Conservation (phyloP, 2,888 invertebrate species). For the Microchrysa polita region DNA sequence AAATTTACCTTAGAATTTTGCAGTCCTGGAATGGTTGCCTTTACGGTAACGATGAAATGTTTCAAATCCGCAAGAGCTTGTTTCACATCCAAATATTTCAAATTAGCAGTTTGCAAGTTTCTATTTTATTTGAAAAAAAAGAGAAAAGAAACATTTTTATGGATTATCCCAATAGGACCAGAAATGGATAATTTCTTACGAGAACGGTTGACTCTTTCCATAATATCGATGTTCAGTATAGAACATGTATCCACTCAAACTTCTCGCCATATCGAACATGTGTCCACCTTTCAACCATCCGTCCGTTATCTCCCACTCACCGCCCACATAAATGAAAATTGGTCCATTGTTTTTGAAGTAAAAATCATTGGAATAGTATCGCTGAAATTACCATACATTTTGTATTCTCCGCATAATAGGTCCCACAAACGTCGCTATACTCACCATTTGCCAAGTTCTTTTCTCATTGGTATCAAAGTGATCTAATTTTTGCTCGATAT, state of each 20-base stretch:
- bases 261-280: conserved; percentile 67
- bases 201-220: conserved; percentile 73
- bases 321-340: conserved; percentile 72
- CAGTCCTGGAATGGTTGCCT: not conserved
- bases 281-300: conserved; percentile 69
- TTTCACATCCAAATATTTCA: conserved; percentile 62
- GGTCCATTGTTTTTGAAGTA: conserved; percentile 65
- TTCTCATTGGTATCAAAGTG: conserved; percentile 68
- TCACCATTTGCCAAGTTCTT: conserved; percentile 67
- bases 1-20: not conserved
- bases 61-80: conserved; percentile 65
- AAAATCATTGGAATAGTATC: conserved; percentile 64
- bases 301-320: conserved; percentile 72
- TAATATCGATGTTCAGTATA: conserved; percentile 81
- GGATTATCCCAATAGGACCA: not conserved
- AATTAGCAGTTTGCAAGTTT: conserved; percentile 54
- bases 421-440: not conserved
- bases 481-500: conserved; percentile 67
- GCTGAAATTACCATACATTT: too few relatives aligned
- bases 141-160: not conserved
- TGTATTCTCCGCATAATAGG: too few relatives aligned
- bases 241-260: conserved; percentile 69
- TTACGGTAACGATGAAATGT: conserved; percentile 57
- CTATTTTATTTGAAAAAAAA: conserved; percentile 30
- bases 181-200: conserved; percentile 65